Evolutionary conservation across 2,888 invertebrate species (phyloP), one percentile per base, ranked within the genome.

Genomic region (Muscina levida): DNA sequence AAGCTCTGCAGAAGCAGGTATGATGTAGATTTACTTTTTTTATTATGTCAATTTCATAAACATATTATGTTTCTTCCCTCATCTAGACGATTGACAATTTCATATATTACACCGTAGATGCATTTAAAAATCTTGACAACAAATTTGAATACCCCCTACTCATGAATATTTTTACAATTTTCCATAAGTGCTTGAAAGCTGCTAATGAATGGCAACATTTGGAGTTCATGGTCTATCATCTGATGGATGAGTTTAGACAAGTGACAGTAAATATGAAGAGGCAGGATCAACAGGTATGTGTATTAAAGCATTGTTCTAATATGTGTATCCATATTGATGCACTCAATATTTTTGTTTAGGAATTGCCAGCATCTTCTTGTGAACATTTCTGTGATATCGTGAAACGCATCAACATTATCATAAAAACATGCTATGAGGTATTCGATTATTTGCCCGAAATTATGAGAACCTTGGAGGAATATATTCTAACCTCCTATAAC

Each of bases 91-190:
- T 79, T 10, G 62, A 68, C 8, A 57, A 71, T 39, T 75, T 82
- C 44, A 77, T 81, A 22, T 57, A 70, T 10, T 81, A 74, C 44
- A 79, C 76, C 8, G 31, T 71, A 8, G 22, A 53, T 1, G 44
- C 71, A 0, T 83, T 84, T 65, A 65, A 59, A 2, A 24, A 68
- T 5, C 24, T 59, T 6, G 67, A 59, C 0, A 62, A 19, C 4
- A 15, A 39, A 19, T 65, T 76, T 13, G 79, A 80, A 66, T 83
- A 83, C 82, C 80, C 82, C 8, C 37, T 83, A 46, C 65, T 82
- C 1, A 59, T 77, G 73, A 82, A 82, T 53, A 72, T 82, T 48
- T 83, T 83, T 42, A 22, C 0, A 8, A 24, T 59, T 39, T 56
- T 82, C 19, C 71, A 76, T 39, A 79, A 78, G 24, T 80, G 44